Conservation (phyloP, 2,797 vertebrate species). For the Novumbra hubbsi region DNA sequence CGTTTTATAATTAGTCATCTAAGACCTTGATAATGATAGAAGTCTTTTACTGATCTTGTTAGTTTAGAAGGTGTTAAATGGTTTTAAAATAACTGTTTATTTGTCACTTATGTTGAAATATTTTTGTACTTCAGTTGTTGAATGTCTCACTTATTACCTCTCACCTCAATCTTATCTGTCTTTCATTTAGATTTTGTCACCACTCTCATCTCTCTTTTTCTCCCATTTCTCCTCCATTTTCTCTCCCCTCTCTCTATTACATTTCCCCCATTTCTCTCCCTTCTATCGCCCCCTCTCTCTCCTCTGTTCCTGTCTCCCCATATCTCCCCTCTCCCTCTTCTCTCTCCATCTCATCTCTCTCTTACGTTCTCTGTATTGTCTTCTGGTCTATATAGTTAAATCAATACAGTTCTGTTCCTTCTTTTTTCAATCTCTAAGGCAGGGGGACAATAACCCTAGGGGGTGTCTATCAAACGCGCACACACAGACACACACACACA, state of each 20-base stretch:
- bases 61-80: no score
- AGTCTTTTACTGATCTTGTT: no score
- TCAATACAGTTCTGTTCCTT: background rate
- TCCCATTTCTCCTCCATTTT: background rate
- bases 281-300: background rate
- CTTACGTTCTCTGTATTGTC: background rate
- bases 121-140: no score
- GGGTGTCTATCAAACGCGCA: background rate
- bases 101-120: no score
- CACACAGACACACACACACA: slow-evolving; percentile 8
- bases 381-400: background rate
- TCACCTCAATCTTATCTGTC: no score
- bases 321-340: background rate
- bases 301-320: background rate
- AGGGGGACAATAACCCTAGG: background rate
- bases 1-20: no score
- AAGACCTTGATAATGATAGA: no score
- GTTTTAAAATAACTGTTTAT: no score
- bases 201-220: no score
- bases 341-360: background rate
- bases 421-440: background rate
- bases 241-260: background rate
- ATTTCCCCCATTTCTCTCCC: background rate
- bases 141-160: background rate
- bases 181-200: no score